phyloP scores from a whole-genome alignment of 2,888 invertebrate species.

The Dicyrtomina minuta region DNA sequence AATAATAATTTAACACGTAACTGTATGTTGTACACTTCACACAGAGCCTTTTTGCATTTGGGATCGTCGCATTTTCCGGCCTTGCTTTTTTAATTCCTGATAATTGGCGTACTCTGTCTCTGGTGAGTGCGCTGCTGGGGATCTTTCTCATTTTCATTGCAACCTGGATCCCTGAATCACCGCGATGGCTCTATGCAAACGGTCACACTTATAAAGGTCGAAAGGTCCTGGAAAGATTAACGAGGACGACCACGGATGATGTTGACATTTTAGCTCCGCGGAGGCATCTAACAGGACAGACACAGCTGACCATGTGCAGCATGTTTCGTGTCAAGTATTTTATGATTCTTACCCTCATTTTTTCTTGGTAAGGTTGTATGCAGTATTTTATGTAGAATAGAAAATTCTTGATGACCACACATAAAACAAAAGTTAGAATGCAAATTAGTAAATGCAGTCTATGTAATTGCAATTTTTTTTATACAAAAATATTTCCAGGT shows the following conservation, averaged over 20 bases:
- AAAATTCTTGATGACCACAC: too few species aligned
- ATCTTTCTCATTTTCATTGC: conserved; percentile 45
- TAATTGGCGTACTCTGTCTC: conserved; percentile 52
- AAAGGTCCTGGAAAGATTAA: conserved; percentile 52
- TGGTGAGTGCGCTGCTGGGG: conserved; percentile 42
- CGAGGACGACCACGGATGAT: conserved; percentile 46
- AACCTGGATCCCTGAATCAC: conserved; percentile 53
- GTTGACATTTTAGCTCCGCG: conserved; percentile 10
- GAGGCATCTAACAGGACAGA: neutral
- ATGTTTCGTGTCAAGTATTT: conserved; percentile 27
- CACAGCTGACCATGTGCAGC: conserved; percentile 32
- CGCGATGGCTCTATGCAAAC: conserved; percentile 53
- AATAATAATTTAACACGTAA: too few species aligned
- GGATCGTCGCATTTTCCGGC: conserved; percentile 50
- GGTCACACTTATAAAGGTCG: conserved; percentile 42
- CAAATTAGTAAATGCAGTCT: neutral
- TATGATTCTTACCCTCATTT: conserved; percentile 43
- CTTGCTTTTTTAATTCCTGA: conserved; percentile 45
- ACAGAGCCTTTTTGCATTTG: conserved; percentile 53
- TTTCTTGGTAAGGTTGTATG: conserved; percentile 51
- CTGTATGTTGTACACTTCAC: too few species aligned
- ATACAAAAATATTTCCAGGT: conserved; percentile 46
- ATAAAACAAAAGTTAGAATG: too few species aligned
- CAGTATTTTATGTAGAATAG: too few species aligned
- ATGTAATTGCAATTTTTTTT: neutral